These are phyloP conservation scores for Acleris cristana DNA, from an alignment of 2,888 invertebrate genomes.

Conservation along the genomic window DNA sequence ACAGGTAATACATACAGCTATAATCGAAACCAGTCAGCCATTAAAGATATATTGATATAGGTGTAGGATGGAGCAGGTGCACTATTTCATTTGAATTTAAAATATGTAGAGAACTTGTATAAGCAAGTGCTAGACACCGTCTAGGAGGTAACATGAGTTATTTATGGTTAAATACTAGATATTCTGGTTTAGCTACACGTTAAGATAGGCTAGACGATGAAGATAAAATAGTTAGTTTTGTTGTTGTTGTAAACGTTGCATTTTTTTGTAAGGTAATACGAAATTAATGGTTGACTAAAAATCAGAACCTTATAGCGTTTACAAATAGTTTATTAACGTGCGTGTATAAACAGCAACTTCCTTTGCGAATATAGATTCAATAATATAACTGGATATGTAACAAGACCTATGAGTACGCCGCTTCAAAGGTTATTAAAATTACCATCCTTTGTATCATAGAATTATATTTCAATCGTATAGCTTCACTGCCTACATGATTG, in stretches of 20 bases:
- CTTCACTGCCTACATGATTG: background rate
- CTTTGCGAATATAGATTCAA: background rate
- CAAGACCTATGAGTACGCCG: slow-evolving; percentile 2
- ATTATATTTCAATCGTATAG: slow-evolving; percentile 7
- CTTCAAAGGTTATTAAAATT: slow-evolving; percentile 17
- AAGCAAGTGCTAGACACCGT: slow-evolving; percentile 16
- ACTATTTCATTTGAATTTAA: slow-evolving; percentile 26
- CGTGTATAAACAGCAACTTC: too few relatives aligned
- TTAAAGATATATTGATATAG: slow-evolving; percentile 4
- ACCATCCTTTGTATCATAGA: slow-evolving; percentile 5
- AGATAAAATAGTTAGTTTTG: slow-evolving; percentile 12
- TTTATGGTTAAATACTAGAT: slow-evolving; percentile 22
- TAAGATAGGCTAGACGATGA: slow-evolving; percentile 13
- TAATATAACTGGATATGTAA: background rate
- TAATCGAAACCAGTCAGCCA: slow-evolving; percentile 6
- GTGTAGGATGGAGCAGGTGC: slow-evolving; percentile 22
- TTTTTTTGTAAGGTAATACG: background rate
- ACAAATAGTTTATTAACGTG: too few relatives aligned
- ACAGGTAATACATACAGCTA: slow-evolving; percentile 6
- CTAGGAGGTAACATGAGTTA: slow-evolving; percentile 11
- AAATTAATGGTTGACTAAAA: too few relatives aligned
- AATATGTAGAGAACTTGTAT: slow-evolving; percentile 13
- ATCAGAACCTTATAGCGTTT: too few relatives aligned
- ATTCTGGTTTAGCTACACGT: slow-evolving; percentile 22
- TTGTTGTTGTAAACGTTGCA: slow-evolving; percentile 13